Percentiles rank a stretch among this genome's conserved stretches.
phyloP scores from a whole-genome alignment of 2,797 vertebrate species.

The Carcharodon carcharias region DNA sequence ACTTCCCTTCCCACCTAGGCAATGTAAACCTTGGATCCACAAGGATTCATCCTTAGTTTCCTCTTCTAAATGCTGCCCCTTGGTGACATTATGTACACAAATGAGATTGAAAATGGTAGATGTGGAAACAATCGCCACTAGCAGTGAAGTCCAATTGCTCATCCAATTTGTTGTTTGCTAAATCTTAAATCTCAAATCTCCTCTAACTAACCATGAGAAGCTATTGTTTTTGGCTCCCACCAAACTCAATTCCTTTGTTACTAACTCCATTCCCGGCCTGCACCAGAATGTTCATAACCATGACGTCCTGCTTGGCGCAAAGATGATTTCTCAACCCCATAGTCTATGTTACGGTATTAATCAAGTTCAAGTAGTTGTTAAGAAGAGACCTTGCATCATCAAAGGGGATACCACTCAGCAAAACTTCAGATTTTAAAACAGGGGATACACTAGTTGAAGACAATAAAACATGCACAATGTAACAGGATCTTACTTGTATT shows the following conservation, averaged over 20 bases:
- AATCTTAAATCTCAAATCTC: too few relatives aligned
- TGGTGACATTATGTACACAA: not conserved
- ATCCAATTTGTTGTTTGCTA: not conserved
- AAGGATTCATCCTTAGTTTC: not conserved
- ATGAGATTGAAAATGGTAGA: not conserved
- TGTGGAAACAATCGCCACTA: not conserved
- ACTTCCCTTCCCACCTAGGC: not conserved
- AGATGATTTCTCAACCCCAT: not conserved
- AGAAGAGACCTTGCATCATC: not conserved
- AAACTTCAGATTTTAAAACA: not conserved
- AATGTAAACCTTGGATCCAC: not conserved
- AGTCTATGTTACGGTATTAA: not conserved
- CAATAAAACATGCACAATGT: not conserved
- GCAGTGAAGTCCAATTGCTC: not conserved
- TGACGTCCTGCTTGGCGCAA: not conserved
- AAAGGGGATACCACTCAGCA: not conserved
- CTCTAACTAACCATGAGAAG: not conserved
- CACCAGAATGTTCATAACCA: not conserved
- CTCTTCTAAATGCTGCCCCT: not conserved
- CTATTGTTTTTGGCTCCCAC: not conserved
- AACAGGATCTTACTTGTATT: conserved; percentile 72
- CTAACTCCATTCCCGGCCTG: not conserved
- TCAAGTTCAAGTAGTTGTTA: not conserved
- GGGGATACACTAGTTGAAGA: not conserved
- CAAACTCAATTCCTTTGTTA: not conserved